A percentile compares a stretch with the other conserved stretches of the same genome.
These are phyloP conservation scores for Lithophane ornitopus DNA, from an alignment of 2,888 invertebrate species.

Conservation along the genomic window DNA sequence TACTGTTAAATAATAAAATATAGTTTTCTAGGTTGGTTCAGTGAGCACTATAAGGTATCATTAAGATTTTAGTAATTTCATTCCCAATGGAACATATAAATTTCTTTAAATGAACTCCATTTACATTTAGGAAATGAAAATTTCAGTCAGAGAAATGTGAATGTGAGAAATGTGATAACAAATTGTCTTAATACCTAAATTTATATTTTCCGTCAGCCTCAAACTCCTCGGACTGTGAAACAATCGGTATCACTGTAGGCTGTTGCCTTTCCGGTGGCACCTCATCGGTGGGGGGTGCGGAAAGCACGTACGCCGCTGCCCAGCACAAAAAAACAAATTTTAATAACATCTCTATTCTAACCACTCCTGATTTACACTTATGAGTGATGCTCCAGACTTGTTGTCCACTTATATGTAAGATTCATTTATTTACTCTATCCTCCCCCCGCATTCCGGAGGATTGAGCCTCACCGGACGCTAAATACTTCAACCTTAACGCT, in stretches of 20 bases:
- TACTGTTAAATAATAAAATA: not conserved
- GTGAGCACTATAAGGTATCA: not conserved
- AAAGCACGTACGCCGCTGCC: constrained; percentile 71
- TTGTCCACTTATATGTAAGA: constrained; percentile 87
- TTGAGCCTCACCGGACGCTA: constrained; percentile 86
- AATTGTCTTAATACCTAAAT: constrained; percentile 81
- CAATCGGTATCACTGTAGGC: constrained; percentile 87
- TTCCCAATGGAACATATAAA: not conserved
- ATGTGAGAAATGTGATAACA: not conserved
- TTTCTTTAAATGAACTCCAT: not conserved
- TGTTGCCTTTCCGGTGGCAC: constrained; percentile 80
- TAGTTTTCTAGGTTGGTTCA: not conserved
- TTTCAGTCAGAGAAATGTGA: not conserved
- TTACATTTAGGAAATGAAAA: not conserved
- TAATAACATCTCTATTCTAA: constrained; percentile 79
- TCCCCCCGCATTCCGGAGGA: constrained; percentile 88
- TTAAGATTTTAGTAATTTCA: not conserved
- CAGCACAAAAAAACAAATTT: constrained; percentile 76
- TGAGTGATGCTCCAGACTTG: constrained; percentile 87
- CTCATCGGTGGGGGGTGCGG: constrained; percentile 77
- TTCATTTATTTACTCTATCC: constrained; percentile 89
- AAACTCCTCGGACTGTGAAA: constrained; percentile 88
- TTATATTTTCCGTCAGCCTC: constrained; percentile 89
- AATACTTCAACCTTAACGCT: constrained; percentile 90
- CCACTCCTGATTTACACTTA: constrained; percentile 81